Percentiles rank a stretch among this genome's conserved stretches.
Conservation (phyloP, 2,113 vertebrate species). For the Periophthalmus modestus region DNA sequence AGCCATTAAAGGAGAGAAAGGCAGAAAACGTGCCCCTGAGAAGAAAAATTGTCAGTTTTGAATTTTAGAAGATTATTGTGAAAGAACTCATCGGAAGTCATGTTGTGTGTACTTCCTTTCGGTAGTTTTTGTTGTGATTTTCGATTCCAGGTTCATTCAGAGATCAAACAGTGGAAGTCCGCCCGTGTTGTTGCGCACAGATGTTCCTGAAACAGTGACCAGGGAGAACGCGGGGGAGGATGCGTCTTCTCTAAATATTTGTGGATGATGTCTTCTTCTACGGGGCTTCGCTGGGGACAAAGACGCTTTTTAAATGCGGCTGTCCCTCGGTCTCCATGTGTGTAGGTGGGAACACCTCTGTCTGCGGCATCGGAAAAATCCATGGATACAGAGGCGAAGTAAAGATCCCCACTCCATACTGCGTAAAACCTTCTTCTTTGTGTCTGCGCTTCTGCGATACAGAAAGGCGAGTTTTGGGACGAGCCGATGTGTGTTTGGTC, state of each 20-base stretch:
- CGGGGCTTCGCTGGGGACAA: constrained; percentile 21
- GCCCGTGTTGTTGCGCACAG: neutral
- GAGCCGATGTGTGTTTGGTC: neutral
- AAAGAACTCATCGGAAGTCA: constrained; percentile 26
- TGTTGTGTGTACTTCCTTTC: fast-evolving
- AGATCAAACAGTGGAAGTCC: neutral
- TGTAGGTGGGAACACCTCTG: constrained; percentile 30
- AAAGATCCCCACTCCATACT: neutral
- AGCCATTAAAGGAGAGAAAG: too few species aligned
- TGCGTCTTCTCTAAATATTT: neutral
- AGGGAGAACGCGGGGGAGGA: neutral
- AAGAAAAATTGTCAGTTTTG: neutral
- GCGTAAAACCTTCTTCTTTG: neutral
- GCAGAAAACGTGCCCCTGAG: too few species aligned
- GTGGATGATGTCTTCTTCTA: neutral
- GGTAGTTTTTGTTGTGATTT: constrained; percentile 7
- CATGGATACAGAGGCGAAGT: neutral
- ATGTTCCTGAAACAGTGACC: neutral
- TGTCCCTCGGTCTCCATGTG: constrained; percentile 18
- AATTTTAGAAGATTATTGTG: constrained; percentile 7
- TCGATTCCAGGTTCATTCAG: constrained; percentile 3
- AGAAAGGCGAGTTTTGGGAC: neutral
- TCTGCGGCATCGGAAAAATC: neutral
- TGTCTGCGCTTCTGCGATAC: neutral
- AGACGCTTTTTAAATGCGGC: constrained; percentile 27